Base-by-base conservation (phyloP, 2,888 invertebrate species). In the Actias luna region DNA sequence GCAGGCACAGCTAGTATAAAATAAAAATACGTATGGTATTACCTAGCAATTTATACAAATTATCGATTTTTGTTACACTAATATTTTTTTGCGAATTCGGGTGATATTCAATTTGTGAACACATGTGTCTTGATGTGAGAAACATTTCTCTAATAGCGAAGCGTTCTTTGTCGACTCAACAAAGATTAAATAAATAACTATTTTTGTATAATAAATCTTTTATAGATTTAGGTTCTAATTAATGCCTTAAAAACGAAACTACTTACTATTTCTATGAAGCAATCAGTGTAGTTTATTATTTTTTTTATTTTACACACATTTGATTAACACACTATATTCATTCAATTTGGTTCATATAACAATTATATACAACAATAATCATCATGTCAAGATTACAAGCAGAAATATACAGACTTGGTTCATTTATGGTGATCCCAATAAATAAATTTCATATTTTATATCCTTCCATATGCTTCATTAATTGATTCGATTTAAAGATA, bases 71-170 rank as follows among this genome's bases (percentile, higher is more conserved):
- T 59, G 29, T 59, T 33, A 18, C 27, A 27, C 7, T n/a, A 10
- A 22, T 52, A 22, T 59, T 22, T 59, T 27, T 22, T 33, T 12
- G 33, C 50, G 61, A 65, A 68, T 50, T 63, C 59, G 25, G 57
- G 18, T 39, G 59, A 59, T 64, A 61, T 25, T 62, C 35, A 46
- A 42, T 50, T 50, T 50, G 12, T 50, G 59, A 65, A 71, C 75
- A 81, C 79, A 77, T 81, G 82, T 77, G 70, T 69, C 72, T 72
- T 79, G 83, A 83, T 74, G 84, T 87, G 85, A 84, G 83, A 87
- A 81, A 75, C 78, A 76, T 87, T 86, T 88, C 77, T 84, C 87
- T 83, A 80, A 84, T 8, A 35, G 22, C 50, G 50, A 33, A 33
- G 18, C 35, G 71, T 68, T 69, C 80, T 69, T 75, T 73, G 64